Conservation (phyloP, 2,113 vertebrate species). For the Probosciger aterrimus region DNA sequence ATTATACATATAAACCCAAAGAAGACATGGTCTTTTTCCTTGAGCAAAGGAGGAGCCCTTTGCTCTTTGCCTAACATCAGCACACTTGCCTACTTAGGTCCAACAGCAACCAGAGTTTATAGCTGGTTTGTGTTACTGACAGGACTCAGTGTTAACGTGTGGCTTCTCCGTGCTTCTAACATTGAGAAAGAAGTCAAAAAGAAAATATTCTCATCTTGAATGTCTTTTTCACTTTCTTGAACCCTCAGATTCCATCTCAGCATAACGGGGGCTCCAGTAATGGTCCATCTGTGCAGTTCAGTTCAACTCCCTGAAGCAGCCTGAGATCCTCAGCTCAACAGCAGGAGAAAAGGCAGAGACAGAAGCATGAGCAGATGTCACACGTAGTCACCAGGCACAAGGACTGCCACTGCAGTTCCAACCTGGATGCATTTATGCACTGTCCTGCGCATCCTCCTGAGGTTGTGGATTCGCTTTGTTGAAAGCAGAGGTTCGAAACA, state of each 20-base stretch:
- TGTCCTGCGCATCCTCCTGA: not conserved
- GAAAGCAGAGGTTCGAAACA: not conserved
- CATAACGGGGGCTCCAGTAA: not conserved
- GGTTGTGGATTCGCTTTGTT: fast-evolving
- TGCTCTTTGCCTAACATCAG: not conserved
- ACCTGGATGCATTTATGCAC: fast-evolving
- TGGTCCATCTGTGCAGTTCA: not conserved
- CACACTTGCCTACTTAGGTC: not conserved
- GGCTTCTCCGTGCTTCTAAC: not conserved
- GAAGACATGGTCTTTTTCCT: not conserved
- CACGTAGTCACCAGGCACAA: not conserved
- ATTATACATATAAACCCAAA: not conserved
- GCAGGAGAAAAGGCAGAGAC: not conserved
- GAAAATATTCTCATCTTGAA: not conserved
- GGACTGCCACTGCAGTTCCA: not conserved
- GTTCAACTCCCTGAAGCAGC: not conserved
- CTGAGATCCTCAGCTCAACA: not conserved
- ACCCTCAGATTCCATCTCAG: not conserved
- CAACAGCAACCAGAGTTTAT: not conserved
- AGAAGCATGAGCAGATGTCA: fast-evolving
- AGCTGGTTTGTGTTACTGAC: not conserved
- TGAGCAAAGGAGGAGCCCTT: not conserved
- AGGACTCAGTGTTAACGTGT: not conserved
- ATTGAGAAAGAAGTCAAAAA: not conserved
- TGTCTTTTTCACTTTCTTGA: not conserved